Percentiles rank a stretch among this genome's conserved stretches.
Evolutionary conservation across 2,113 vertebrate genomes (phyloP).

Genomic region (Acrocephalus kingi): DNA sequence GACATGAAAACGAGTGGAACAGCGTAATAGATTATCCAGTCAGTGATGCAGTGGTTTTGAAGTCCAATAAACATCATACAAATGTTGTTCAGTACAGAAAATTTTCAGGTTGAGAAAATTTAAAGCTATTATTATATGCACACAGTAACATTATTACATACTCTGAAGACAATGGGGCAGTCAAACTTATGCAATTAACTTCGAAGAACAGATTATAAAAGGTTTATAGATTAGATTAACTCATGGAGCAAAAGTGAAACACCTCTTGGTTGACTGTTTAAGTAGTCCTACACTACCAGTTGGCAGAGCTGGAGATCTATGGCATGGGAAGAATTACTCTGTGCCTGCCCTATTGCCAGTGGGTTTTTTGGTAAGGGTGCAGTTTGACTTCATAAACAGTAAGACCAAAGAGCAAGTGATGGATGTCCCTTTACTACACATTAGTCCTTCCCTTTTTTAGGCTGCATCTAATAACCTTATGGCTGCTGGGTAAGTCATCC

Average conservation of each 20-base stretch:
- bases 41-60: neutral
- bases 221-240: neutral
- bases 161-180: neutral
- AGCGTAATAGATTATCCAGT: neutral
- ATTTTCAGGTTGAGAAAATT: neutral
- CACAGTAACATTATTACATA: neutral
- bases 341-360: neutral
- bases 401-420: neutral
- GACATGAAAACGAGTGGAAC: neutral
- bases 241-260: neutral
- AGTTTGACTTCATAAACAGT: neutral
- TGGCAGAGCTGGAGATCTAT: neutral
- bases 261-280: neutral
- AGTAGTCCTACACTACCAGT: neutral
- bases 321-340: neutral
- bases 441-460: neutral
- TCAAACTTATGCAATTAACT: neutral
- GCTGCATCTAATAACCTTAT: neutral
- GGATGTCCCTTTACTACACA: neutral
- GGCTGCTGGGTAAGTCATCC: neutral
- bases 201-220: neutral
- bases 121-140: neutral
- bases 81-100: neutral
- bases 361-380: neutral
- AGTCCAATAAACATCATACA: neutral